These are phyloP conservation scores for Apeltes quadracus DNA, from an alignment of 2,113 vertebrate genomes.

Conservation along the genomic window DNA sequence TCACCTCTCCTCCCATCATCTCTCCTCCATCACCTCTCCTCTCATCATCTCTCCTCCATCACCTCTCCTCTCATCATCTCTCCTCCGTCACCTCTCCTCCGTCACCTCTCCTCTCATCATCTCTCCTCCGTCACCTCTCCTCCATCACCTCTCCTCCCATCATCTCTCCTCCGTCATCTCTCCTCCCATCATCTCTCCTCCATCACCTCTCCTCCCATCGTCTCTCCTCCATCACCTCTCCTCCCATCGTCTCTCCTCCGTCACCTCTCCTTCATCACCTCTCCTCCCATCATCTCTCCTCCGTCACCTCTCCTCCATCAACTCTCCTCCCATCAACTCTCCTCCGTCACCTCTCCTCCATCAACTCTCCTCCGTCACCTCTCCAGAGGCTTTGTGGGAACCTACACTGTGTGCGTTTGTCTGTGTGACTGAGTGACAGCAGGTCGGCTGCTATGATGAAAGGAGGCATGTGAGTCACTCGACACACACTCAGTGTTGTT, in stretches of 20 bases:
- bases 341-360: conserved; percentile 16
- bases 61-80: not conserved
- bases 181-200: not conserved
- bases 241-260: too few species aligned
- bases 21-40: not conserved
- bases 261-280: not conserved
- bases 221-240: too few species aligned
- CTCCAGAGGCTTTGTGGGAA: not conserved
- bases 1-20: not conserved
- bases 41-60: conserved; percentile 23
- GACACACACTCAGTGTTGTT: too few species aligned
- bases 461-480: too few species aligned
- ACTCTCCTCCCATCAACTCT: too few species aligned
- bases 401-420: conserved; percentile 21
- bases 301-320: conserved; percentile 33
- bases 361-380: not conserved
- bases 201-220: conserved; percentile 11
- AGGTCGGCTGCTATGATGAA: too few species aligned
- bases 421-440: too few species aligned
- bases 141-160: conserved; percentile 35
- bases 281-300: conserved; percentile 11
- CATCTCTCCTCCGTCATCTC: conserved; percentile 3
- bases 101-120: not conserved
- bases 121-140: conserved; percentile 6
- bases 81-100: conserved; percentile 11